Evolutionary conservation across 2,797 vertebrate genomes (phyloP).

Genomic region (Acanthurus lineatus): DNA sequence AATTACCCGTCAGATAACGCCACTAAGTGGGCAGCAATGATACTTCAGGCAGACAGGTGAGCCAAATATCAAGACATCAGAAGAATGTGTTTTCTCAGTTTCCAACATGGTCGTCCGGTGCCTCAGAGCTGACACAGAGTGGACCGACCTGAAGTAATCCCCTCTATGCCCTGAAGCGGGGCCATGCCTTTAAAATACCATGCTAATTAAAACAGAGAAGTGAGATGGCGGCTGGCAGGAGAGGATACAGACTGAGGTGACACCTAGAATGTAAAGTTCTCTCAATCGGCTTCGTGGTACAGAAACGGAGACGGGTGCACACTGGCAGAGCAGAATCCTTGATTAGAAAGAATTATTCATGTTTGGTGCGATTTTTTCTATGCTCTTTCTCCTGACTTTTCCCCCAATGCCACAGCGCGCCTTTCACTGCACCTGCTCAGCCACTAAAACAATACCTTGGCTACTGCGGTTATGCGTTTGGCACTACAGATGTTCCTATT

Average conservation of each 20-base stretch:
- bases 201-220: slow-evolving; percentile 75
- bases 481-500: slow-evolving; percentile 47
- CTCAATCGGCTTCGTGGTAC: slow-evolving; percentile 4
- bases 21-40: slow-evolving; percentile 54
- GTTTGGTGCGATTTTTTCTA: not conserved
- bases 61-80: slow-evolving; percentile 41
- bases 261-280: slow-evolving; percentile 57
- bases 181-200: slow-evolving; percentile 59
- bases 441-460: slow-evolving; percentile 43
- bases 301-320: slow-evolving; percentile 49
- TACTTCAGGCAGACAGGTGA: slow-evolving; percentile 47
- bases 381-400: slow-evolving; percentile 36
- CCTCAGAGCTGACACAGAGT: slow-evolving; percentile 25
- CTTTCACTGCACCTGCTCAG: slow-evolving; percentile 49
- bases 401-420: slow-evolving; percentile 18
- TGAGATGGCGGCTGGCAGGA: slow-evolving; percentile 39
- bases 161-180: slow-evolving; percentile 46
- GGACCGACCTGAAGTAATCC: slow-evolving; percentile 63
- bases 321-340: slow-evolving; percentile 51
- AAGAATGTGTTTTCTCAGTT: slow-evolving; percentile 20
- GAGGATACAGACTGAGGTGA: slow-evolving; percentile 51
- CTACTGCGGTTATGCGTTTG: slow-evolving; percentile 1
- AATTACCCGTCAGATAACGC: slow-evolving; percentile 45
- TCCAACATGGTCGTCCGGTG: not conserved
- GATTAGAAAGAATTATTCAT: slow-evolving; percentile 67